Percentiles rank a stretch among this genome's conserved stretches.
These are phyloP conservation scores for Oreotrochilus melanogaster DNA, from an alignment of 2,113 vertebrate species.

Conservation along the genomic window DNA sequence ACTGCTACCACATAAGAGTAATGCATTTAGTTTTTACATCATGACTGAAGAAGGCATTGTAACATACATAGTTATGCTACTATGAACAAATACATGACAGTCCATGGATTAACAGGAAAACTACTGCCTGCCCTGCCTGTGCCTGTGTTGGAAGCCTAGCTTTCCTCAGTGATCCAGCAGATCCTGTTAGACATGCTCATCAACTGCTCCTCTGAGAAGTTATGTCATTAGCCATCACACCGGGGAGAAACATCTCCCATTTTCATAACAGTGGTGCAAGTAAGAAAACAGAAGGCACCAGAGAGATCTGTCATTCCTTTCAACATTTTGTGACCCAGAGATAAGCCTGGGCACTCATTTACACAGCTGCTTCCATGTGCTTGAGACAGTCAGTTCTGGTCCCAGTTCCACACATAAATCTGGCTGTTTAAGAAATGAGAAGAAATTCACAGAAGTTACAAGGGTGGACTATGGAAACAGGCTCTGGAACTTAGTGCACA, in stretches of 20 bases:
- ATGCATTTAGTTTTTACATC: not conserved
- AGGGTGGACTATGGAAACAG: not conserved
- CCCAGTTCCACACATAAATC: not conserved
- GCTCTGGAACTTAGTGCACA: not conserved
- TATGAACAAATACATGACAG: not conserved
- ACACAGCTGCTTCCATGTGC: fast-evolving
- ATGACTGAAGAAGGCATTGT: not conserved
- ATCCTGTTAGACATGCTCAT: not conserved
- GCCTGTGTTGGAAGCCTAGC: not conserved
- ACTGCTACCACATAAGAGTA: not conserved
- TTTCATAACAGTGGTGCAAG: not conserved
- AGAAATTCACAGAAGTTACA: not conserved
- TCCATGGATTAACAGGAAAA: not conserved
- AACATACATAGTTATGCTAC: not conserved
- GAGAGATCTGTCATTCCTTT: not conserved
- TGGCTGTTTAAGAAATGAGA: not conserved
- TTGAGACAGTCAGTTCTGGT: not conserved
- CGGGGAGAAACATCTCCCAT: not conserved
- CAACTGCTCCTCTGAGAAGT: not conserved
- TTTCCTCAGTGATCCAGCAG: not conserved
- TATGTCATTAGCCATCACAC: not conserved
- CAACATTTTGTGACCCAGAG: not conserved
- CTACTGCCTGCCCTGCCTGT: not conserved
- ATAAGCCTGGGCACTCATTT: not conserved
- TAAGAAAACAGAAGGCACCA: not conserved